Conservation (phyloP, 1,140 invertebrate genomes). For the Diorhabda elongata region DNA sequence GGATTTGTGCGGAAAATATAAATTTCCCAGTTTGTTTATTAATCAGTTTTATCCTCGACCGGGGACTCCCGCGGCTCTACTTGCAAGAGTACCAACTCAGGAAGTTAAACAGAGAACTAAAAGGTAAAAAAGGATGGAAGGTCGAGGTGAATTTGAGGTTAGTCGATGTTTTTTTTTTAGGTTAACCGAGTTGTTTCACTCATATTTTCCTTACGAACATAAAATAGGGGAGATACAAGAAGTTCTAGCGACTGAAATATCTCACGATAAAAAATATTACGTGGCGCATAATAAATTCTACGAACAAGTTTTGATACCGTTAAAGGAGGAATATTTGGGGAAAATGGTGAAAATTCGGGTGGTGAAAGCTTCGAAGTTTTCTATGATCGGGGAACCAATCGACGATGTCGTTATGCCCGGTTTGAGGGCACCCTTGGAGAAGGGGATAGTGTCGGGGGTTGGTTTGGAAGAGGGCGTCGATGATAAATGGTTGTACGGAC, state of each 20-base stretch:
- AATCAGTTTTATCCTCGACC: slow-evolving; percentile 97
- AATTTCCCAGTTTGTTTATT: slow-evolving; percentile 93
- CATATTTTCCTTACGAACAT: slow-evolving; percentile 80
- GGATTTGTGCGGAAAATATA: slow-evolving; percentile 78
- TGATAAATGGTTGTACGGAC: slow-evolving; percentile 3
- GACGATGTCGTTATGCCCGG: slow-evolving; percentile 51
- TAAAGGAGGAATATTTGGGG: slow-evolving; percentile 73
- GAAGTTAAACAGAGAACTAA: slow-evolving; percentile 90
- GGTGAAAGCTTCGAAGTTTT: slow-evolving; percentile 74
- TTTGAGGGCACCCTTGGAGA: slow-evolving; percentile 49
- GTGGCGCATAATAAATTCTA: slow-evolving; percentile 96
- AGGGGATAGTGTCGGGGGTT: slow-evolving; percentile 53
- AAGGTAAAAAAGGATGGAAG: slow-evolving; percentile 26
- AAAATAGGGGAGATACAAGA: slow-evolving; percentile 72
- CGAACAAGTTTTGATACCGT: slow-evolving; percentile 87
- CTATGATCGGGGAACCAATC: slow-evolving; percentile 72
- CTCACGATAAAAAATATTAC: slow-evolving; percentile 85
- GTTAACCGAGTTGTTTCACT: slow-evolving; percentile 87
- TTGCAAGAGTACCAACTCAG: slow-evolving; percentile 75
- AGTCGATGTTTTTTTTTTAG: background rate
- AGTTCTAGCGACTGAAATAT: slow-evolving; percentile 89
- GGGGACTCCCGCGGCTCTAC: slow-evolving; percentile 89
- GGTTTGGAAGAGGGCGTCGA: slow-evolving; percentile 15
- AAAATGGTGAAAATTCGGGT: slow-evolving; percentile 79
- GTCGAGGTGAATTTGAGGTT: background rate